These are phyloP conservation scores for Anagrus nilaparvatae DNA, from an alignment of 1,140 invertebrate species.

Conservation along the genomic window DNA sequence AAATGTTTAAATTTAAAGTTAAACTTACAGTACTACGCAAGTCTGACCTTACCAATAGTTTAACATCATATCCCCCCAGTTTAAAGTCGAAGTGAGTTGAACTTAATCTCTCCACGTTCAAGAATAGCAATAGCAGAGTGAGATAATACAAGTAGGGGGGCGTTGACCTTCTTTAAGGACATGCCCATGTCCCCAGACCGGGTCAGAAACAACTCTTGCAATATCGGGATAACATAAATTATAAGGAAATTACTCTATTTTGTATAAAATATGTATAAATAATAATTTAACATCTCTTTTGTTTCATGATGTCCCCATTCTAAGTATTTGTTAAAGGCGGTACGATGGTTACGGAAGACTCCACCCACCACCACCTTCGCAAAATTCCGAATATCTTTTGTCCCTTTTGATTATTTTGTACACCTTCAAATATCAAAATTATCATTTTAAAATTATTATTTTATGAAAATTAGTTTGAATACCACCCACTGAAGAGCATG, in stretches of 20 bases:
- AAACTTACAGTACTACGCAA: no score
- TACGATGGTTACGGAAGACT: slow-evolving; percentile 35
- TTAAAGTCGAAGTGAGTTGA: not conserved
- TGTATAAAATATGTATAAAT: not conserved
- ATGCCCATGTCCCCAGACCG: slow-evolving; percentile 37
- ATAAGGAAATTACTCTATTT: slow-evolving; percentile 11
- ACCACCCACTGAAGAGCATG: no score
- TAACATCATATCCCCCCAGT: not conserved
- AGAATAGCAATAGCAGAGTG: no score
- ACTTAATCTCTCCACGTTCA: no score
- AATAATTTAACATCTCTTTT: no score
- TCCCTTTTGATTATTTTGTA: no score
- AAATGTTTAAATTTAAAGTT: no score
- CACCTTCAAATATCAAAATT: no score
- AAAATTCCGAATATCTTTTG: no score
- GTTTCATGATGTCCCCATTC: slow-evolving; percentile 30
- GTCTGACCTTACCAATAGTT: not conserved
- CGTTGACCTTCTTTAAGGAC: slow-evolving; percentile 37
- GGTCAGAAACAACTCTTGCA: slow-evolving; percentile 37
- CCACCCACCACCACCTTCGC: slow-evolving; percentile 32
- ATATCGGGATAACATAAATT: slow-evolving; percentile 30
- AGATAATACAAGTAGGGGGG: slow-evolving; percentile 21
- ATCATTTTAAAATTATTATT: no score
- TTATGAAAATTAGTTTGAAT: no score
- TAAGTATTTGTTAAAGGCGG: slow-evolving; percentile 39